phyloP scores from a whole-genome alignment of 2,797 vertebrate genomes.

The Halcyon leucocephala region DNA sequence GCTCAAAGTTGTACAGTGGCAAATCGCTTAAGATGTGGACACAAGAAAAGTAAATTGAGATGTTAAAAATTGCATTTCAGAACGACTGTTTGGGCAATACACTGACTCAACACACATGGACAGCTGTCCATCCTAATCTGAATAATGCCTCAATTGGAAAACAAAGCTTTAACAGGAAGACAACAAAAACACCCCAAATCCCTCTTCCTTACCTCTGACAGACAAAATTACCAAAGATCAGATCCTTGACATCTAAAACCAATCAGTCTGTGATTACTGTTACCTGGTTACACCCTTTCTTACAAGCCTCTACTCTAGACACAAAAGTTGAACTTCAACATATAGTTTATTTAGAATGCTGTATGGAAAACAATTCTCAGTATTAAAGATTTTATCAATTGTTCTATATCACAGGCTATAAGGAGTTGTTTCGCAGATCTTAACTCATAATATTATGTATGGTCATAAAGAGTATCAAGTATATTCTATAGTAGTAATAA shows the following conservation, averaged over 20 bases:
- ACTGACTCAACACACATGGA: not conserved
- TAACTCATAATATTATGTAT: not conserved
- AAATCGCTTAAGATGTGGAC: not conserved
- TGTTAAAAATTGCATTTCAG: not conserved
- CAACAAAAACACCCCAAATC: too few species aligned
- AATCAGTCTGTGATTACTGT: not conserved
- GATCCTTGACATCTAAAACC: not conserved
- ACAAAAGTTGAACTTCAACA: not conserved
- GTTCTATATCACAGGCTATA: not conserved
- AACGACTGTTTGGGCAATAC: not conserved
- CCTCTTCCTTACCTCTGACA: not conserved
- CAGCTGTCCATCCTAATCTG: not conserved
- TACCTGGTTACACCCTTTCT: not conserved
- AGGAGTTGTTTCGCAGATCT: not conserved
- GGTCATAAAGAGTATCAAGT: not conserved
- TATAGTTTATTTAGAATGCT: not conserved
- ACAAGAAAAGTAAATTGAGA: not conserved
- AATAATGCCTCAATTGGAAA: not conserved
- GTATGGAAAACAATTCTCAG: not conserved
- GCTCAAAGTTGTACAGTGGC: not conserved
- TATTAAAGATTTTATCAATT: not conserved
- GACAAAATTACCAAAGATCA: not conserved
- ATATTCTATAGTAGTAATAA: not conserved
- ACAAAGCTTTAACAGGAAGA: not conserved
- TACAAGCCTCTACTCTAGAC: not conserved